Base-by-base conservation (phyloP, 1,140 invertebrate genomes). In the Idris sp. region DNA sequence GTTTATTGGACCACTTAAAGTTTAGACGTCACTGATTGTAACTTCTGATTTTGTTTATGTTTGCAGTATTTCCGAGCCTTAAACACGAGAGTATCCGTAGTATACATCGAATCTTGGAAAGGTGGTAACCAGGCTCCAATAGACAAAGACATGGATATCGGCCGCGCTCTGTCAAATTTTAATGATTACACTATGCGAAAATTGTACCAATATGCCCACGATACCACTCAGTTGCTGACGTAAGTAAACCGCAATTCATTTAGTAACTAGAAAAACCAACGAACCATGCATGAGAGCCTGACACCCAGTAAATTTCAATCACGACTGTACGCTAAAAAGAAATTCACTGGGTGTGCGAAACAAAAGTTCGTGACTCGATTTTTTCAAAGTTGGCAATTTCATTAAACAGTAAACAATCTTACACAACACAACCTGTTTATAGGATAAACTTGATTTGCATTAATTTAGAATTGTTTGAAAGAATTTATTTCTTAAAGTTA, bases 61-160 rank as follows among this genome's bases (percentile, higher is more conserved):
- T 88, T 90, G 10, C 89, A 97, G 96, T 98, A 97, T 85, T 97
- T 96, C 88, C 92, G 96, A 65, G 95, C 94, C 16, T 89, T 98
- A 75, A 97, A 96, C 80, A 97, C 97, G 11, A 89, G 96, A 74
- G 94, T 98, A 14, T 96, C 96, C 7, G 92, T 99, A 64, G 94
- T 97, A 30, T 98, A 98, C 87, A 93, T 98, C 84, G 97, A 99
- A 90, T 96, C 96, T 36, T 99, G 97, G 97, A 93, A 94, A 82
- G 93, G 93, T 36, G 91, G 91, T 14, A 96, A 98, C 86, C 93
- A 97, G 81, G 94, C 94, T 8, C 85, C 89, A 67, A 93, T 96
- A 61, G 91, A 94, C 77, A 91, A 92, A 53, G 92, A 92, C 83
- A 93, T 95, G 83, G 95, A 98, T 82, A 95, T 97, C 79, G 92